Conservation (phyloP, 1,140 invertebrate genomes). For the Ditylenchus dipsaci region DNA sequence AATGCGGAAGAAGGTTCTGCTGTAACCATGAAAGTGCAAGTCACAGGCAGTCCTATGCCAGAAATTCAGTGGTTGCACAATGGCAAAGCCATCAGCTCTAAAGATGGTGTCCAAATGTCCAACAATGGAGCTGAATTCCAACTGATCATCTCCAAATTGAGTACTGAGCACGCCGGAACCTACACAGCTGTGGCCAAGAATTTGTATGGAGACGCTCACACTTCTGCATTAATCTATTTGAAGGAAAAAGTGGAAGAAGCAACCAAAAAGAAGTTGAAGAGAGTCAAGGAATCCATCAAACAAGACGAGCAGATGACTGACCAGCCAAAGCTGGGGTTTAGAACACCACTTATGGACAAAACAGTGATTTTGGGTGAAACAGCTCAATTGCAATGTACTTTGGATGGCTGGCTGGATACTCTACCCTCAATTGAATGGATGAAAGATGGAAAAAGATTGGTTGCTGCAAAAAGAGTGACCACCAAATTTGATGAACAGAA, state of each 20-base stretch:
- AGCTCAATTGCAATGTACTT: too few species aligned
- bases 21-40: conserved; percentile 31
- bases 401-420: too few species aligned
- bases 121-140: conserved; percentile 2
- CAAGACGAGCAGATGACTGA: background rate
- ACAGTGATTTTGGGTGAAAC: too few species aligned
- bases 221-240: conserved; percentile 7
- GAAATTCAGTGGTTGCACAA: conserved; percentile 43
- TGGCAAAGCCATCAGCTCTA: conserved; percentile 38
- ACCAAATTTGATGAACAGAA: conserved; percentile 1
- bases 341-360: too few species aligned
- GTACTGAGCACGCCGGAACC: conserved; percentile 32
- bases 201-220: conserved; percentile 45
- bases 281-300: background rate
- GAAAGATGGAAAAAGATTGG: conserved; percentile 19
- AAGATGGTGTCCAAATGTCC: background rate
- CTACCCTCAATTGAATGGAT: conserved; percentile 11
- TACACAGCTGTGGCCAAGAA: conserved; percentile 47
- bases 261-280: conserved; percentile 4
- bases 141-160: conserved; percentile 31
- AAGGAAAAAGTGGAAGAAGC: background rate
- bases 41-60: conserved; percentile 36
- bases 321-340: background rate
- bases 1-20: conserved; percentile 20
- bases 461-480: background rate